Conservation (phyloP, 2,113 vertebrate genomes). For the Boleophthalmus pectinirostris region DNA sequence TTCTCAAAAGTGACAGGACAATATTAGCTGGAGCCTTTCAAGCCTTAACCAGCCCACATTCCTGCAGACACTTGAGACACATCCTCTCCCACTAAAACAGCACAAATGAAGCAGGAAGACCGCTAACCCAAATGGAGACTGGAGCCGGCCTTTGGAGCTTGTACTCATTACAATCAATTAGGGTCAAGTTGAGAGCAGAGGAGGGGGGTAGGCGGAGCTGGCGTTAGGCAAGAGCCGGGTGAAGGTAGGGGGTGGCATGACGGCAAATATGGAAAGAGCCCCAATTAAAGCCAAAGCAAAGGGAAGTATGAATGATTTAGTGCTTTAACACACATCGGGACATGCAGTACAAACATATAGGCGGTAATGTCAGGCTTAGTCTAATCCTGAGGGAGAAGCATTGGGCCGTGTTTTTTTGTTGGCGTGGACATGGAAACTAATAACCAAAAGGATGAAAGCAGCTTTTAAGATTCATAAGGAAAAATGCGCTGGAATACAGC, state of each 20-base stretch:
- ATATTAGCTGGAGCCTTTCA: slow-evolving; percentile 36
- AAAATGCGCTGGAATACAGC: background rate
- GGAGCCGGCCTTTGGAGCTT: slow-evolving; percentile 50
- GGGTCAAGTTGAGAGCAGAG: slow-evolving; percentile 66
- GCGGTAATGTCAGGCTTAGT: slow-evolving; percentile 41
- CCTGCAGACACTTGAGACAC: slow-evolving; percentile 31
- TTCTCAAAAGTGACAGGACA: slow-evolving; percentile 26
- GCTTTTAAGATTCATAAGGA: slow-evolving; percentile 11
- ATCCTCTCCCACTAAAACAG: slow-evolving; percentile 21
- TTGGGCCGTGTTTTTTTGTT: slow-evolving; percentile 29
- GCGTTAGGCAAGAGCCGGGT: slow-evolving; percentile 30
- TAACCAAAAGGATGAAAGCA: slow-evolving; percentile 47
- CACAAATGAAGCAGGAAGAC: slow-evolving; percentile 45
- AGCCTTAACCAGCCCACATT: slow-evolving; percentile 36
- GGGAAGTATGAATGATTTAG: slow-evolving; percentile 70
- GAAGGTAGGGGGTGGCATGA: slow-evolving; percentile 52
- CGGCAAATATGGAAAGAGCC: slow-evolving; percentile 67
- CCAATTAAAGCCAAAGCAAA: slow-evolving; percentile 70
- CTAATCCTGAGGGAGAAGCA: slow-evolving; percentile 41
- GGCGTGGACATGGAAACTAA: slow-evolving; percentile 39
- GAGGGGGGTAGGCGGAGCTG: background rate
- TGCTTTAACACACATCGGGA: slow-evolving; percentile 57
- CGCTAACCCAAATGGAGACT: slow-evolving; percentile 34
- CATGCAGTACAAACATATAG: slow-evolving; percentile 38
- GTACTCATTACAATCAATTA: slow-evolving; percentile 75